Base-by-base conservation (phyloP, 2,888 invertebrate species). In the Eilema sororculum region DNA sequence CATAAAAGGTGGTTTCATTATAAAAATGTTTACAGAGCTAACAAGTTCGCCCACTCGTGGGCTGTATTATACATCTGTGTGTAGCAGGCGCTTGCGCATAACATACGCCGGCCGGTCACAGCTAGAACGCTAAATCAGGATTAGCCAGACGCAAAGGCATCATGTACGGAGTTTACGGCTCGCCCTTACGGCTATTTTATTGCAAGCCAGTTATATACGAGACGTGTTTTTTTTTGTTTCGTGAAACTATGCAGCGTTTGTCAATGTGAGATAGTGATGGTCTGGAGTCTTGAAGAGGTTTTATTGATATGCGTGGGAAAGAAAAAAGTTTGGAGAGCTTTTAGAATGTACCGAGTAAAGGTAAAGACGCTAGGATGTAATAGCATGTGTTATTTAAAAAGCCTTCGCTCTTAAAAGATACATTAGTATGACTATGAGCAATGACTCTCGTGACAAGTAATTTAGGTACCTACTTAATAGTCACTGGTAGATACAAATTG, bases 71-170 rank as follows among this genome's bases (percentile, higher is more conserved):
- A 25, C 9, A 37, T 9, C 87, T 69, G 86, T 90, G 85, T 89
- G 89, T 90, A 75, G 69, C 71, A 65, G 81, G 77, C 79, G 87
- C 89, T 91, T 89, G 86, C 87, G 89, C 82, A 86, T 91, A 92
- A 93, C 90, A 85, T 92, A 93, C 89, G 87, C 83, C 76, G 85
- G 79, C 74, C 86, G 87, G 87, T 86, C 86, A 85, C 89, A 86
- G 87, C 87, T 84, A 87, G 86, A 84, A 81, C 89, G 91, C 91
- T 95, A 95, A 94, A 95, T 95, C 95, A 95, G 94, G 94, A 93
- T 95, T 95, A 95, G 91, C 84, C 77, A 78, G 91, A 93, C 92
- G 89, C 81, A 81, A 87, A 86, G 89, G 90, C 93, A 91, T 91
- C 90, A 88, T 90, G 87, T 89, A 86, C 82, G 82, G 88, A 91